Conservation (phyloP, 2,113 vertebrate species). For the Ailuropoda melanoleuca region DNA sequence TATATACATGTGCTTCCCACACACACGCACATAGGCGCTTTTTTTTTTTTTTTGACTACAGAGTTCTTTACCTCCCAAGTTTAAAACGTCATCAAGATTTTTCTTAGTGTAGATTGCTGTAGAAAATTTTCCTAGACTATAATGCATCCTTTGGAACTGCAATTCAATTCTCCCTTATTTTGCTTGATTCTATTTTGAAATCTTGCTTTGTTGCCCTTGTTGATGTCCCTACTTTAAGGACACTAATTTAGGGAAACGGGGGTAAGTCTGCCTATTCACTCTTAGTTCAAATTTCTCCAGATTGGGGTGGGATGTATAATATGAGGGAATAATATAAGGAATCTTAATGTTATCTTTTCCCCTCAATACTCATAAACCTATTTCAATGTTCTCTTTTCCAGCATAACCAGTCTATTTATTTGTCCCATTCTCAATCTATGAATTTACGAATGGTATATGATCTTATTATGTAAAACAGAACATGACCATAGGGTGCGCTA, state of each 20-base stretch:
- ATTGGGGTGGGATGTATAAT: neutral
- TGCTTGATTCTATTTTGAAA: neutral
- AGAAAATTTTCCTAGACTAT: neutral
- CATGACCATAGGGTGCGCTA: neutral
- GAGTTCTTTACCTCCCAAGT: neutral
- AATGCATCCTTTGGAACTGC: neutral
- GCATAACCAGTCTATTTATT: neutral
- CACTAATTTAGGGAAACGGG: neutral
- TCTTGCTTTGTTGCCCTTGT: neutral
- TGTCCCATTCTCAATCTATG: neutral
- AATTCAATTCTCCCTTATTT: constrained; percentile 16
- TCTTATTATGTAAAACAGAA: neutral
- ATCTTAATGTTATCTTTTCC: neutral
- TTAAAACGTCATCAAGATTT: constrained; percentile 12
- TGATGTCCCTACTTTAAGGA: neutral
- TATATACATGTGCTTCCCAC: fast-evolving
- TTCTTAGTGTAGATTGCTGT: neutral
- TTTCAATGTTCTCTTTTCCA: constrained; percentile 12
- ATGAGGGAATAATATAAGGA: neutral
- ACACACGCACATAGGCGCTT: neutral
- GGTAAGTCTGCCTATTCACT: neutral
- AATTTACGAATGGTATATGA: neutral
- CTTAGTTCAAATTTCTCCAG: neutral
- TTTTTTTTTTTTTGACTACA: neutral
- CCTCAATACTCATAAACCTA: neutral